phyloP scores from a whole-genome alignment of 2,888 invertebrate species.

The Campoletis raptor region DNA sequence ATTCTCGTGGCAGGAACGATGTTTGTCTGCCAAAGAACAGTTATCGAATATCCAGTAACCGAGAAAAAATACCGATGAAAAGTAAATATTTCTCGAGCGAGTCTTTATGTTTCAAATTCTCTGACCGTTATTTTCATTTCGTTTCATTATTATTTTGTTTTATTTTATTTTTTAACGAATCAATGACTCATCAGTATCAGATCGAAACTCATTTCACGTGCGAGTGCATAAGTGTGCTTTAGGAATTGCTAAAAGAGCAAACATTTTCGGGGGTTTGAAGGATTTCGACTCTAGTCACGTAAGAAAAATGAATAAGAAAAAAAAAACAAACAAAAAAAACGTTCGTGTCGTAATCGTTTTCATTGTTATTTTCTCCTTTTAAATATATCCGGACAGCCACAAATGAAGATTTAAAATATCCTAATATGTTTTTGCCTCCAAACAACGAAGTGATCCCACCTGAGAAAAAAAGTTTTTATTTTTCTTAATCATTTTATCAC shows the following conservation, averaged over 20 bases:
- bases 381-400: conserved; percentile 18
- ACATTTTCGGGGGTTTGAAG: conserved; percentile 44
- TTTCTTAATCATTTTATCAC: conserved; percentile 46
- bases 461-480: conserved; percentile 32
- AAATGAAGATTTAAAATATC: neutral
- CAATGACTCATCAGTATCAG: conserved; percentile 50
- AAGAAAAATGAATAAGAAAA: conserved; percentile 16
- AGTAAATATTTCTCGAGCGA: conserved; percentile 30
- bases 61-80: conserved; percentile 43
- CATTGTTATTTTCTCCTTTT: conserved; percentile 35
- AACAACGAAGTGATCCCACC: conserved; percentile 48
- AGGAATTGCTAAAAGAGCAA: conserved; percentile 42
- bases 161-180: conserved; percentile 47
- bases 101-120: conserved; percentile 25
- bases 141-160: conserved; percentile 24
- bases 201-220: conserved; percentile 31
- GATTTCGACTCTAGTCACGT: conserved; percentile 69
- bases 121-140: conserved; percentile 35
- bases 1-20: conserved; percentile 63
- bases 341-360: conserved; percentile 56
- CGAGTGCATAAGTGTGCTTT: conserved; percentile 29
- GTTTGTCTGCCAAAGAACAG: conserved; percentile 51
- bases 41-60: conserved; percentile 53
- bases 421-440: neutral
- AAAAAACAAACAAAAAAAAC: neutral